phyloP scores from a whole-genome alignment of 2,113 vertebrate species.

The Petrocephalus microphthalmus region DNA sequence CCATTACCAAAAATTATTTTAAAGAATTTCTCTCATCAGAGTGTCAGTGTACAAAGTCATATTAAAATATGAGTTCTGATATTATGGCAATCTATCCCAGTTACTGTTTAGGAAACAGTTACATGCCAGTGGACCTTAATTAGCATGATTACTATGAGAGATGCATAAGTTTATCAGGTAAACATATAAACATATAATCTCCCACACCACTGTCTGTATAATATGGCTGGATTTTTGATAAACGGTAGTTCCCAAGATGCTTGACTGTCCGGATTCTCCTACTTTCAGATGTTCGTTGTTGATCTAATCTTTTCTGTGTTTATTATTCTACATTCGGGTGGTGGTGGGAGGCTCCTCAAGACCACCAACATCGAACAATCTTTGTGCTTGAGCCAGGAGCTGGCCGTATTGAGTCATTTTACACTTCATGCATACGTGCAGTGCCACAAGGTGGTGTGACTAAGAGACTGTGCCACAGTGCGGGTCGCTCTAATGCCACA shows the following conservation, averaged over 20 bases:
- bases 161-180: neutral
- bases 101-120: neutral
- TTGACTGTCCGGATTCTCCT: neutral
- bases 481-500: neutral
- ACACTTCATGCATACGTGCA: neutral
- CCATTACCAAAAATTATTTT: neutral
- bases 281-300: neutral
- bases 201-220: neutral
- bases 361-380: neutral
- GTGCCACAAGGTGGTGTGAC: neutral
- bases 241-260: neutral
- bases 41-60: neutral
- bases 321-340: neutral
- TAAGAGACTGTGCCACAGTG: neutral
- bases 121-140: neutral
- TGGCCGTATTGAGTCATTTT: neutral
- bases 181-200: neutral
- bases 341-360: neutral
- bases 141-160: neutral
- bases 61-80: neutral
- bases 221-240: neutral
- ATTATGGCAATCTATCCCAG: neutral
- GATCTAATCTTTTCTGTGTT: neutral
- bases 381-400: neutral
- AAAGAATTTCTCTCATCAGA: neutral